Conservation (phyloP, 2,797 vertebrate genomes). For the Rallus crepitans region DNA sequence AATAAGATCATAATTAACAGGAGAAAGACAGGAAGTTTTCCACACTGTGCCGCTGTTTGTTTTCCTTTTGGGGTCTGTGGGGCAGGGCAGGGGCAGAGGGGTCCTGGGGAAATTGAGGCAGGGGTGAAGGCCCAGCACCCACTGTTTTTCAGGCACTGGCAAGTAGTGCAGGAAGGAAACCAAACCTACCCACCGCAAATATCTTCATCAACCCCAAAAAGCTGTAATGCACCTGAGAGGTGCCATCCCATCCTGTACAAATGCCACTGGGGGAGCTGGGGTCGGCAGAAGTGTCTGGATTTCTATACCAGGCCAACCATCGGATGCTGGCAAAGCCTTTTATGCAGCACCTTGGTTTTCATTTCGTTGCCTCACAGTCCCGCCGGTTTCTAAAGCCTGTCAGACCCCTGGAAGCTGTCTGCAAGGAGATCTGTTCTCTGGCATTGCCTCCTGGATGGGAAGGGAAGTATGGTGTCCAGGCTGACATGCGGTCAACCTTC, state of each 20-base stretch:
- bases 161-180: neutral
- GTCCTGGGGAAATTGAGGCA: too few relatives aligned
- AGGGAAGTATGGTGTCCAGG: neutral
- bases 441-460: neutral
- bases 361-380: neutral
- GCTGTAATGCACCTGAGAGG: too few relatives aligned
- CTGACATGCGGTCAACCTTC: neutral
- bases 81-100: neutral
- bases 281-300: neutral
- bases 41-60: neutral
- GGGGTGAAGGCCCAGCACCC: neutral
- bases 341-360: neutral
- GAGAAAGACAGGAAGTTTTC: constrained; percentile 19
- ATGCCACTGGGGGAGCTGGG: neutral
- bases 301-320: neutral
- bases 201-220: neutral
- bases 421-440: neutral
- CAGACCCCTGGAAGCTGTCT: neutral
- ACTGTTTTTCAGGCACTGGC: neutral
- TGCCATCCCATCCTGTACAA: too few relatives aligned
- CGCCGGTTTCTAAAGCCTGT: neutral
- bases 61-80: neutral
- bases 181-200: neutral
- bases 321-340: neutral
- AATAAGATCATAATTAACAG: constrained; percentile 72